phyloP scores from a whole-genome alignment of 2,888 invertebrate genomes.

The Holacanthella duospinosa region DNA sequence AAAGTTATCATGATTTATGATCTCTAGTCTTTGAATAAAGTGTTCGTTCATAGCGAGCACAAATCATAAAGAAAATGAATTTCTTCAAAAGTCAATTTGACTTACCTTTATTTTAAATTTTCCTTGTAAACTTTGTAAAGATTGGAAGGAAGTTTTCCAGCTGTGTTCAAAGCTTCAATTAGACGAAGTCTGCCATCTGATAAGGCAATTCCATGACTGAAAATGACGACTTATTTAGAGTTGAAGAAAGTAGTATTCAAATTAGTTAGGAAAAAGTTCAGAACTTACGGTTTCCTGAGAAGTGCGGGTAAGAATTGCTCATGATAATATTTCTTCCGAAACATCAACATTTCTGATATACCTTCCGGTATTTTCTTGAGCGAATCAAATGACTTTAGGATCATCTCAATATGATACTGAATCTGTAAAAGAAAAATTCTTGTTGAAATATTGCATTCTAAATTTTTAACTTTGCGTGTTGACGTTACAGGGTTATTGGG shows the following conservation, averaged over 20 bases:
- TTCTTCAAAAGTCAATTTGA: no score
- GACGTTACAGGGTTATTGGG: constrained; percentile 28
- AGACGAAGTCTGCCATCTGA: constrained; percentile 28
- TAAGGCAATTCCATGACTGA: not conserved
- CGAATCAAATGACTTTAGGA: constrained; percentile 23
- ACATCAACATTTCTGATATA: constrained; percentile 27
- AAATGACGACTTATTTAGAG: no score
- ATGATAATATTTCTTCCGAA: constrained; percentile 25
- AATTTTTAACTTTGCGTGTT: not conserved
- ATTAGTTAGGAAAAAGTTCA: not conserved
- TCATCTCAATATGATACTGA: constrained; percentile 30
- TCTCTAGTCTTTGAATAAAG: not conserved
- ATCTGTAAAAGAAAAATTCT: constrained; percentile 14
- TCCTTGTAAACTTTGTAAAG: constrained; percentile 22
- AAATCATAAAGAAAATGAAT: no score
- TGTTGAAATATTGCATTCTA: constrained; percentile 4
- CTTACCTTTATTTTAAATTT: not conserved
- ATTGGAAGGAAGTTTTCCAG: constrained; percentile 25
- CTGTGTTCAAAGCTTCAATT: constrained; percentile 29
- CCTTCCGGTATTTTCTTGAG: constrained; percentile 20
- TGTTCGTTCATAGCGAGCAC: not conserved
- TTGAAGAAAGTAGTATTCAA: not conserved
- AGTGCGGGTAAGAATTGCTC: constrained; percentile 29
- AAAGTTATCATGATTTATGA: no score
- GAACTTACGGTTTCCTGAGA: constrained; percentile 32